Base-by-base conservation (phyloP, 2,797 vertebrate species). In the Gallirallus australis region DNA sequence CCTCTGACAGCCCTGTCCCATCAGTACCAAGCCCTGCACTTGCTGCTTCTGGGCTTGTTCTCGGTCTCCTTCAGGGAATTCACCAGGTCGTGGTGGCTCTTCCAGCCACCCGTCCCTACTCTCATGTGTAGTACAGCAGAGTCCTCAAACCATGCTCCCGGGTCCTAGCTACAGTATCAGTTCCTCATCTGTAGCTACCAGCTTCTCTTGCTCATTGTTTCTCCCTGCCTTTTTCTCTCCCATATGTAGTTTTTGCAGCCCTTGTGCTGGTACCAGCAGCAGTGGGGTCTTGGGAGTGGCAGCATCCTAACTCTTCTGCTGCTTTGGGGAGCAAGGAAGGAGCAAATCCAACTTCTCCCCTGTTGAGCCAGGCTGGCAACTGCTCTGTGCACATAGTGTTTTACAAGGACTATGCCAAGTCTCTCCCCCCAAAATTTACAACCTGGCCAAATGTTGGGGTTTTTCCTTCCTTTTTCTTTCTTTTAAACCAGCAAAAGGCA, bases 71-170 rank as follows among this genome's bases (percentile, higher is more conserved):
- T 68, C 28, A 56, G 33, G 31, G n/a, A 8, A 16, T 52, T 33
- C 23, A 7, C 15, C 12, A 6, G 0, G 1, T 24, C 35, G 2
- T 1, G 1, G 39, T 35, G 31, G 15, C 53, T 75, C 37, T 24
- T 73, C 6, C 47, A 53, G 16, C 11, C 23, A 2, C n/a, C 27
- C 28, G 10, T 76, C 48, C 21, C 50, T n/a, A 27, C 35, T 9
- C 15, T 52, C 18, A 3, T 0, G 1, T 30, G 31, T 28, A 18
- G 31, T 2, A 0, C 35, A 40, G 15, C 31, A 1, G 28, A 8
- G 47, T 39, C 30, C 8, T 8, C 30, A 6, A 54, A 23, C 14
- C 11, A 5, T 12, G 27, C 8, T 94, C n/a, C 57, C 11, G 3
- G 30, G 28, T 39, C 27, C 82, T 13, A 31, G 15, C 19, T 18